A percentile compares a stretch with the other conserved stretches of the same genome.
phyloP scores from a whole-genome alignment of 2,888 invertebrate genomes.

The Ecdyonurus torrentis region DNA sequence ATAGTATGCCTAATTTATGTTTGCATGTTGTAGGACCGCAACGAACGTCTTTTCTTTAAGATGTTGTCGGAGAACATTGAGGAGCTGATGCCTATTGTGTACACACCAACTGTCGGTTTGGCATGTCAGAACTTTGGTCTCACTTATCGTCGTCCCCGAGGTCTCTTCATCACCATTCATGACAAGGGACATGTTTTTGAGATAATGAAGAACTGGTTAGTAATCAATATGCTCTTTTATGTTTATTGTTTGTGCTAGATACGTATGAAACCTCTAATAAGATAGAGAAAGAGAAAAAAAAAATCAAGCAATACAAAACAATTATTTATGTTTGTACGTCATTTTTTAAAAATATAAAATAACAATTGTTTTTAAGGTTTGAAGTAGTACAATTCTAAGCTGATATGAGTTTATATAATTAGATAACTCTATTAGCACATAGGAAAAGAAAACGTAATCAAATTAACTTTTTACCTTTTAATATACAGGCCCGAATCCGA shows the following conservation, averaged over 20 bases:
- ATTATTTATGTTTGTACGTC: no score
- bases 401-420: no score
- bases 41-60: slow-evolving; percentile 90
- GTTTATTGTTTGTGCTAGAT: no score
- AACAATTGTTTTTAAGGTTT: no score
- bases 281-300: no score
- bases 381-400: no score
- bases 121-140: slow-evolving; percentile 96
- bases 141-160: slow-evolving; percentile 69
- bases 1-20: no score
- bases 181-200: slow-evolving; percentile 93
- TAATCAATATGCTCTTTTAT: no score
- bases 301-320: no score
- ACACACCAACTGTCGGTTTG: slow-evolving; percentile 94
- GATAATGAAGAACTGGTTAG: slow-evolving; percentile 82
- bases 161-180: slow-evolving; percentile 89
- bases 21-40: no score
- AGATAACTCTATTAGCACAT: neutral
- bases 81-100: slow-evolving; percentile 94
- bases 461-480: slow-evolving; percentile 6
- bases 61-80: slow-evolving; percentile 74
- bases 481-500: slow-evolving; percentile 61
- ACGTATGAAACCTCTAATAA: no score
- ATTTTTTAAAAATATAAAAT: no score
- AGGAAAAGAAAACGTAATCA: neutral